phyloP scores from a whole-genome alignment of 2,113 vertebrate genomes.

The Peromyscus leucopus region DNA sequence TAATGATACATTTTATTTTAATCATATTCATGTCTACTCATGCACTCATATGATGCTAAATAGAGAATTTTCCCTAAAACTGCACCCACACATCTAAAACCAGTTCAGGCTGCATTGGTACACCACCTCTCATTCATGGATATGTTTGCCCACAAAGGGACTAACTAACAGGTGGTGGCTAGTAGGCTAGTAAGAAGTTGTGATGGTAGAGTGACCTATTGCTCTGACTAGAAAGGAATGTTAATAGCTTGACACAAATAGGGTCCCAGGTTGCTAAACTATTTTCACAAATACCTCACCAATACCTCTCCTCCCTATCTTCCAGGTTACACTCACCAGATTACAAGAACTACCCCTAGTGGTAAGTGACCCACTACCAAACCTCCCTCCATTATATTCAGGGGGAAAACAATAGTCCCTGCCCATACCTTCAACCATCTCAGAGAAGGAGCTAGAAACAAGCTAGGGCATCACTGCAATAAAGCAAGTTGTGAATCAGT shows the following conservation, averaged over 20 bases:
- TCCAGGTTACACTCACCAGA: conserved; percentile 28
- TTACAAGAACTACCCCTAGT: not conserved
- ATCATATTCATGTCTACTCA: not conserved
- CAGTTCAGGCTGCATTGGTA: not conserved
- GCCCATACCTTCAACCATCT: not conserved
- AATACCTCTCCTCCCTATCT: not conserved
- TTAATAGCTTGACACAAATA: not conserved
- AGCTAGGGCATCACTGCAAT: not conserved
- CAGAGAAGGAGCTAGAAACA: no score
- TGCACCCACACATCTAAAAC: not conserved
- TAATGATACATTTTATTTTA: not conserved
- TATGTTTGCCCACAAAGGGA: not conserved
- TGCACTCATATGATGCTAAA: not conserved
- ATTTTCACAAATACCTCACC: not conserved
- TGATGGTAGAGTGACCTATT: not conserved
- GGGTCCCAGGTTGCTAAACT: not conserved
- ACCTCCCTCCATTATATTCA: no score
- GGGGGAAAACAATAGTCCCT: not conserved
- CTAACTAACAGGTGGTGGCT: not conserved
- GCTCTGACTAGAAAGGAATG: not conserved
- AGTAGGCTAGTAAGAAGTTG: not conserved
- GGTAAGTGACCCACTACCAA: not conserved
- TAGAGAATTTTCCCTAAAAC: not conserved
- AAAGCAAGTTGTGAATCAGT: not conserved
- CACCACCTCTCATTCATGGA: not conserved